Percentiles rank a stretch among this genome's conserved stretches.
Evolutionary conservation across 2,888 invertebrate genomes (phyloP).

Genomic region (Ferrisia virgata): DNA sequence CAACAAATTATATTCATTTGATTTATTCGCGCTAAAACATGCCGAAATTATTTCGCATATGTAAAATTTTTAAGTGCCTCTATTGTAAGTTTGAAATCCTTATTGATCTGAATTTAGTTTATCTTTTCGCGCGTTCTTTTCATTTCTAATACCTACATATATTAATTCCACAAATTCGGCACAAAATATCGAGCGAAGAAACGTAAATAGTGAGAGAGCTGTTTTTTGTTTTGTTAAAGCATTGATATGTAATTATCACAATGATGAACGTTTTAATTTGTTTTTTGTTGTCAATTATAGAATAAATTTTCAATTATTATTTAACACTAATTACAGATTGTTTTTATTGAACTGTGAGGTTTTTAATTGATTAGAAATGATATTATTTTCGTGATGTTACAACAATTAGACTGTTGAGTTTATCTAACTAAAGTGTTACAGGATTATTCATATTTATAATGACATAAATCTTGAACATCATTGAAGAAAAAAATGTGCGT

Average conservation of each 20-base stretch:
- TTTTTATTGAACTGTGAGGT: neutral
- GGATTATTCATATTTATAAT: too few species aligned
- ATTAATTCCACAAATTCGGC: neutral
- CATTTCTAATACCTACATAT: neutral
- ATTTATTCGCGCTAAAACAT: neutral
- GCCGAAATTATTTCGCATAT: neutral
- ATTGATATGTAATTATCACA: neutral
- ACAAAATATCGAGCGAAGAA: neutral
- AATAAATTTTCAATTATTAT: conserved; percentile 17
- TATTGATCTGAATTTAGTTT: neutral
- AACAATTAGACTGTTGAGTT: too few species aligned
- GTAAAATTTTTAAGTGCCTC: neutral
- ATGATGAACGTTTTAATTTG: conserved; percentile 8
- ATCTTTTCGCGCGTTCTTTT: neutral
- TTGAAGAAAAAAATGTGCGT: too few species aligned
- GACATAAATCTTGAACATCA: too few species aligned
- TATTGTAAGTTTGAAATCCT: neutral
- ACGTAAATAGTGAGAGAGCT: neutral
- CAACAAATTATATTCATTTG: neutral
- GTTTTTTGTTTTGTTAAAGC: neutral
- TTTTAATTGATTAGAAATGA: neutral
- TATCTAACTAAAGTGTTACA: too few species aligned
- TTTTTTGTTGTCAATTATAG: conserved; percentile 21
- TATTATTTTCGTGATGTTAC: too few species aligned
- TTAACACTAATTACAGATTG: neutral